Conservation (phyloP, 1,140 invertebrate genomes). For the Phthorimaea operculella region DNA sequence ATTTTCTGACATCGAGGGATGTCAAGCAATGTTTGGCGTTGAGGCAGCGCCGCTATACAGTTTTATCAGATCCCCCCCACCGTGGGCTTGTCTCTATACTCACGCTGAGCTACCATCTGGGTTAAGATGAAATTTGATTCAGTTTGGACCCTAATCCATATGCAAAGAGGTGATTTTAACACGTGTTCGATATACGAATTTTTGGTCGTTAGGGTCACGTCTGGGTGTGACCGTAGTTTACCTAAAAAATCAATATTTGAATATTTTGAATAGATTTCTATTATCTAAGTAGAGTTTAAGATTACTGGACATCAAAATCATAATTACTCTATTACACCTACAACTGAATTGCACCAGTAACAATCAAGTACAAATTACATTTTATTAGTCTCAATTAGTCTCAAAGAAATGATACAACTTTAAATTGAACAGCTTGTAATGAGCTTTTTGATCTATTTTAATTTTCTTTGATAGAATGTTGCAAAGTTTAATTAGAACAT, state of each 20-base stretch:
- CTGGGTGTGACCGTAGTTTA: not conserved
- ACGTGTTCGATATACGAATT: constrained; percentile 23
- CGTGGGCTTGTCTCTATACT: constrained; percentile 28
- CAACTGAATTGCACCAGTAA: too few relatives aligned
- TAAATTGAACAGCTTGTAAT: too few relatives aligned
- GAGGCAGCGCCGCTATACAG: constrained; percentile 38
- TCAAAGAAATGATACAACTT: too few relatives aligned
- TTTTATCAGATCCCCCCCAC: constrained; percentile 57
- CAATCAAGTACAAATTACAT: too few relatives aligned
- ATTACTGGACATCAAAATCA: too few relatives aligned
- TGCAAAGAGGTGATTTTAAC: constrained; percentile 39
- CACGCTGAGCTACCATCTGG: constrained; percentile 40
- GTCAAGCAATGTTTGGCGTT: constrained; percentile 52
- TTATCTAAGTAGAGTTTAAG: not conserved
- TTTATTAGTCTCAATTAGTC: too few relatives aligned
- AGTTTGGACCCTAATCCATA: constrained; percentile 48
- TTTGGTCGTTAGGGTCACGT: not conserved
- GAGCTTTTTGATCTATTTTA: too few relatives aligned
- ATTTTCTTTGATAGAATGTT: too few relatives aligned
- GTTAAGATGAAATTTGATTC: constrained; percentile 43
- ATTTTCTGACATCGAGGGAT: constrained; percentile 53
- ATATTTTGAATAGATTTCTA: not conserved
- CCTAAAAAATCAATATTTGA: not conserved
- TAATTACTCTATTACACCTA: too few relatives aligned
- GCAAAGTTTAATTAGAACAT: too few relatives aligned